Base-by-base conservation (phyloP, 2,797 vertebrate genomes). In the Aselliscus stoliczkanus region DNA sequence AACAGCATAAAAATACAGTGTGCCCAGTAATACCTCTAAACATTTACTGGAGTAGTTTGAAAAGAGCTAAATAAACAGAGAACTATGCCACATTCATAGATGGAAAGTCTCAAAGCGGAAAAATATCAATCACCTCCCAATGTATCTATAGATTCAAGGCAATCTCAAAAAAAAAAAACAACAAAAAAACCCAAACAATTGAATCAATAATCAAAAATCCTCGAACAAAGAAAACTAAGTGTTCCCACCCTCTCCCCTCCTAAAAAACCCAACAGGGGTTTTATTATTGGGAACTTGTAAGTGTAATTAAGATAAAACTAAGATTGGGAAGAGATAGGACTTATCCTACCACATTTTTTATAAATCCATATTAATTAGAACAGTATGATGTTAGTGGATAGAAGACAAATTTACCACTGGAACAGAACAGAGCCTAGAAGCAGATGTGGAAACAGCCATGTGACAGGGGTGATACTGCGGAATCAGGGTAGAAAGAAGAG, bases 11-110 rank as follows among this genome's bases (percentile, higher is more conserved):
- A 81, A 72, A 39, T 64, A 79, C 4, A 75, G 64, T 18, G 5
- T 25, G 37, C 15, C 14, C 73, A 80, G 21, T 37, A 88, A 56
- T n/a, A 50, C 42, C 64, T 37, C 4, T 58, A 84, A 67, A 54
- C 7, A 56, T 69, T 62, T 96, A 88, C 29, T 89, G 9, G 52
- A 89, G 65, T 77, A 52, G 64, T 42, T 56, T 65, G 5, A 62
- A 92, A 95, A 65, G 29, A 76, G 54, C 65, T 58, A 84, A 88
- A 93, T 42, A 83, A 76, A 80, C 67, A 90, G 64, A 89, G 31
- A 90, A 81, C 21, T 34, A 58, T 84, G 54, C 7, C n/a, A 64
- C 58, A 88, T 65, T 90, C n/a, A 52, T 20, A 47, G 34, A 60
- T 60, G 7, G 31, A 2, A 65, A 44, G 54, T 5, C 31, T 70